Evolutionary conservation across 2,113 vertebrate genomes (phyloP).

Genomic region (Ctenomys sociabilis): DNA sequence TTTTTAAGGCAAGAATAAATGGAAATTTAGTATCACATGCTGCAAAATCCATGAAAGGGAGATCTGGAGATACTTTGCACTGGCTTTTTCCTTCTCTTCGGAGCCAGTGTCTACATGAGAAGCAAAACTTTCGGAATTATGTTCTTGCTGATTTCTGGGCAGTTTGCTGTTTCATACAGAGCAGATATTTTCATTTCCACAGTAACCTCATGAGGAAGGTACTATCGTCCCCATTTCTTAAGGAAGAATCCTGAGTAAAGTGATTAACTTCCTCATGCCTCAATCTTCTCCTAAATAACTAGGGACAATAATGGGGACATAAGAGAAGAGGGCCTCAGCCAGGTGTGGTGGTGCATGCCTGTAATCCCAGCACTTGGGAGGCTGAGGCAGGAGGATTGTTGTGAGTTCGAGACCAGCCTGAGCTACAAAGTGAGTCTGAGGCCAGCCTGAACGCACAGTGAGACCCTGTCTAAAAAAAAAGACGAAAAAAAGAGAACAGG

Average conservation of each 20-base stretch:
- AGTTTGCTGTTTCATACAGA: neutral
- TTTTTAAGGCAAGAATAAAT: constrained; percentile 22
- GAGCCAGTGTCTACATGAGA: constrained; percentile 16
- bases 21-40: neutral
- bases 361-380: too few relatives aligned
- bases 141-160: neutral
- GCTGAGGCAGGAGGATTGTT: too few relatives aligned
- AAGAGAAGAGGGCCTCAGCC: too few relatives aligned
- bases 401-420: too few relatives aligned
- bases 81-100: constrained; percentile 3
- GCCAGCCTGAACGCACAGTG: too few relatives aligned
- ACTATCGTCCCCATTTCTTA: neutral
- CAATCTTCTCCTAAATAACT: constrained; percentile 48
- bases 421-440: too few relatives aligned
- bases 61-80: neutral
- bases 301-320: neutral
- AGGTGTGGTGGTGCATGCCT: too few relatives aligned
- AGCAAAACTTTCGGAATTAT: neutral
- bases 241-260: constrained; percentile 7
- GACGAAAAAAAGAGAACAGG: too few relatives aligned
- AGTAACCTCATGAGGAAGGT: neutral
- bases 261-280: neutral
- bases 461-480: too few relatives aligned
- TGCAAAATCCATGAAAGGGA: constrained; percentile 12
- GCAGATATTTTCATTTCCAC: constrained; percentile 30